Evolutionary conservation across 1,140 invertebrate species (phyloP), one percentile per base, ranked within the genome.

Genomic region (Drosophila triauraria): DNA sequence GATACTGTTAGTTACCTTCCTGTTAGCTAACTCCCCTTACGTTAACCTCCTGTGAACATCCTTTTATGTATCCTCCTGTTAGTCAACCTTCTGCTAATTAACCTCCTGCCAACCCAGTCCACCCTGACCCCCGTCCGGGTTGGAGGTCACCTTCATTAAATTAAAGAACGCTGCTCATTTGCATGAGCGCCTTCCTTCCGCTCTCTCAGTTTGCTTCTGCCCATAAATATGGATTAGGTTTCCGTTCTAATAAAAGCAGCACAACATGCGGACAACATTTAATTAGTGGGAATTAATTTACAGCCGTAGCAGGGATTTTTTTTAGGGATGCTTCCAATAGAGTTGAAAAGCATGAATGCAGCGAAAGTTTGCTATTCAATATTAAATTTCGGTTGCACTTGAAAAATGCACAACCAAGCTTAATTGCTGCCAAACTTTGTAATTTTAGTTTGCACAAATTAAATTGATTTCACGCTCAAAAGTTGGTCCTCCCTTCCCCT

Each of bases 101-200:
- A n/a, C 25, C 38, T n/a, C 17, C n/a, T 23, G 15, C 30, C n/a
- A 65, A 30, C 10, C n/a, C 35, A 50, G 23, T 7, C 60, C 44
- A 61, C 46, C 54, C n/a, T 57, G 40, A 64, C 46, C 59, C 23
- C 17, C 20, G 25, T 17, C 20, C 25, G 23, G 27, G 74, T 43
- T 13, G 32, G 63, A 42, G 53, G 64, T 65, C 57, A 64, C 65
- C 62, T 81, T 72, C 62, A 81, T 86, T 84, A 82, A 87, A 82
- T 82, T 75, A 79, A 76, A 68, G 58, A 82, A 68, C 48, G 54
- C 27, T 58, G 62, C 38, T 70, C 59, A 82, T 85, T 86, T 85
- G 75, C 78, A 75, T 78, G 63, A 35, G 20, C 60, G 57, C 60
- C 57, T 46, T 30, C n/a, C n/a, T 60, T 35, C 32, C 42, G 56